Percentiles rank a stretch among this genome's conserved stretches.
phyloP scores from a whole-genome alignment of 2,797 vertebrate genomes.

The Aythya fuligula region DNA sequence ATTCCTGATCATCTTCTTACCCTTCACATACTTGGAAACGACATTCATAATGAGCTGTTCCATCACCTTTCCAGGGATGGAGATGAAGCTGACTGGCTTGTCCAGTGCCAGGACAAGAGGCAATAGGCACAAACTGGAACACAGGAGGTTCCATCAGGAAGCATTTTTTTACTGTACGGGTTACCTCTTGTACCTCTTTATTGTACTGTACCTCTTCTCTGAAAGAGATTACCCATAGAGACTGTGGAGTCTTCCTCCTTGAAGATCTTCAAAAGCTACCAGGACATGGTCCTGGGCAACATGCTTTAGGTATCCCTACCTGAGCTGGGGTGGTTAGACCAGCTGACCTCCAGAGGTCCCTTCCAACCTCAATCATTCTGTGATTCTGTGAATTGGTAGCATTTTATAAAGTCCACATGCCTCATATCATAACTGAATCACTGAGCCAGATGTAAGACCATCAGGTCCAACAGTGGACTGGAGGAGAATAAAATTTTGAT shows the following conservation, averaged over 20 bases:
- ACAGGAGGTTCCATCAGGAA: neutral
- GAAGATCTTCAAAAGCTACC: neutral
- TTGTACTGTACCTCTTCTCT: too few species aligned
- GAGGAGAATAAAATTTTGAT: neutral
- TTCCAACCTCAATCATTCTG: neutral
- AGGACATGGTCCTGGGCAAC: neutral
- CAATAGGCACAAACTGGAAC: neutral
- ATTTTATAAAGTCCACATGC: neutral
- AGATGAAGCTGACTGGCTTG: too few species aligned
- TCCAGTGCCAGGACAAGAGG: neutral
- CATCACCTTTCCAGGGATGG: too few species aligned
- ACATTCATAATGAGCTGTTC: too few species aligned
- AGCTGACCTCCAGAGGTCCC: neutral
- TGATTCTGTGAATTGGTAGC: neutral
- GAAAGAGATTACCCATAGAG: too few species aligned
- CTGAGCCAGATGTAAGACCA: accelerated
- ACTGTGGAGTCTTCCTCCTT: neutral
- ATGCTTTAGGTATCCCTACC: neutral
- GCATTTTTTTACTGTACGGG: neutral
- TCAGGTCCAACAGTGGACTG: neutral
- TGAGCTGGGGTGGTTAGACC: neutral
- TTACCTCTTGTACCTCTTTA: too few species aligned
- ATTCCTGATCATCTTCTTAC: too few species aligned
- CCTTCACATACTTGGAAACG: too few species aligned
- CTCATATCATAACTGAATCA: neutral